Evolutionary conservation across 1,140 invertebrate genomes (phyloP), one percentile per base, ranked within the genome.

Genomic region (Scaptomyza graminum): DNA sequence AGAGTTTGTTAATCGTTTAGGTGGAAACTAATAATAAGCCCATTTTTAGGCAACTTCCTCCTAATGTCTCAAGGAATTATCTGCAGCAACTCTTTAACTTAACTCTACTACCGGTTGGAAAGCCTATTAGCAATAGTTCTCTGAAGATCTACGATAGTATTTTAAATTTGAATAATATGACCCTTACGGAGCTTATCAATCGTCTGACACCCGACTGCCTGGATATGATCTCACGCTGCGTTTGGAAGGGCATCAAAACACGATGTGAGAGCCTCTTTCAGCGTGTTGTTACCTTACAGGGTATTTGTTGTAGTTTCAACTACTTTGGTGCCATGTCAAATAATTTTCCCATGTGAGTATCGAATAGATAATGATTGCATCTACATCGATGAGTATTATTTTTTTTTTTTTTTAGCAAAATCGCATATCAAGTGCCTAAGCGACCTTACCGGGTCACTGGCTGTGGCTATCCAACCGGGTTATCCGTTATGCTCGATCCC

Each of bases 291-390:
- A 93, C 94, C 0, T 76, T 93, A 3, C 90, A 94, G 51, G 94
- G 93, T 2, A 74, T 93, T 13, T 95, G 95, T 62, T 95, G 95
- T 63, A 93, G 94, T 1, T 95, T 95, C 66, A 95, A 95, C 80
- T 95, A 95, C 59, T 93, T 92, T 47, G 94, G 91, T 0, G 62
- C 72, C 1, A 55, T 83, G 18, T 81, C 73, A 5, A 90, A 92
- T 22, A 90, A 90, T 59, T 92, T 92, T 84, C 81, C 83, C 22
- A 74, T 80, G 91, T 91, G 74, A 68, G 77, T 65, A 1, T 9
- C 22, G 3, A 49, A 7, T 11, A 16, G 9, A 8, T 9, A 34
- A 9, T 9, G 31, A 28, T 6, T 0, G 18, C 18, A 22, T 11
- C 0, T 3, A 16, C 0, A 1, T 12, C 1, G 0, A 22, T 1